A percentile compares a stretch with the other conserved stretches of the same genome.
phyloP scores from a whole-genome alignment of 2,888 invertebrate species.

The Leptopterna dolabrata region DNA sequence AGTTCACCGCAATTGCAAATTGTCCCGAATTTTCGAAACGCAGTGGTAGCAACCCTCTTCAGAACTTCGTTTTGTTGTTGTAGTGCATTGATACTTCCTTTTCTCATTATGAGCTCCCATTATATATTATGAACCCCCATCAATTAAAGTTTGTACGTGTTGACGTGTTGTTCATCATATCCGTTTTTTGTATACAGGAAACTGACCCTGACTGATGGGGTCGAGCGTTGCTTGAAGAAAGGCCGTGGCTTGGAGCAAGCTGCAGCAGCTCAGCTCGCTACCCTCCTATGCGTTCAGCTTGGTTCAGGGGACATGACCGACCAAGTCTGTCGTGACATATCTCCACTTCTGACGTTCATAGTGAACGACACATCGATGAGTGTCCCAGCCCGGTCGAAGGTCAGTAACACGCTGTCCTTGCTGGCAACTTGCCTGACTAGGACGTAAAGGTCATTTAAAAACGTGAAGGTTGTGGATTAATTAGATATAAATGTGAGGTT shows the following conservation, averaged over 20 bases:
- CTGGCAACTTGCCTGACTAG: too few species aligned
- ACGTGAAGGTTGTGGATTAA: too few species aligned
- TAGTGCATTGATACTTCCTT: too few species aligned
- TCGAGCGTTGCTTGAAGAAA: constrained; percentile 84
- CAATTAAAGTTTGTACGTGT: too few species aligned
- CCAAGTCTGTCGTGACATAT: constrained; percentile 77
- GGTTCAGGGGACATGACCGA: constrained; percentile 76
- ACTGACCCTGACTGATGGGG: constrained; percentile 83
- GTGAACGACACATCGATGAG: constrained; percentile 82
- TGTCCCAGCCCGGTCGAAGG: constrained; percentile 81
- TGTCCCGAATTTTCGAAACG: too few species aligned
- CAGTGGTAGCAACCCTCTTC: too few species aligned
- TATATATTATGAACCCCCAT: too few species aligned
- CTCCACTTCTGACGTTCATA: constrained; percentile 78
- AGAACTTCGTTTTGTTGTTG: too few species aligned
- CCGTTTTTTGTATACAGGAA: constrained; percentile 66
- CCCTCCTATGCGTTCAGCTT: constrained; percentile 85
- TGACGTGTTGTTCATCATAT: neutral
- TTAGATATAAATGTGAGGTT: too few species aligned
- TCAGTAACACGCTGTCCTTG: constrained; percentile 65
- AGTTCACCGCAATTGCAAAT: too few species aligned
- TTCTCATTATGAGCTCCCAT: too few species aligned
- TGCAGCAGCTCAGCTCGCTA: constrained; percentile 83
- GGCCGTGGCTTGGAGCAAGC: constrained; percentile 86
- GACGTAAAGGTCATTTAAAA: too few species aligned